Percentiles rank a stretch among this genome's conserved stretches.
Conservation (phyloP, 1,140 invertebrate genomes). For the Wiebesia pumilae region DNA sequence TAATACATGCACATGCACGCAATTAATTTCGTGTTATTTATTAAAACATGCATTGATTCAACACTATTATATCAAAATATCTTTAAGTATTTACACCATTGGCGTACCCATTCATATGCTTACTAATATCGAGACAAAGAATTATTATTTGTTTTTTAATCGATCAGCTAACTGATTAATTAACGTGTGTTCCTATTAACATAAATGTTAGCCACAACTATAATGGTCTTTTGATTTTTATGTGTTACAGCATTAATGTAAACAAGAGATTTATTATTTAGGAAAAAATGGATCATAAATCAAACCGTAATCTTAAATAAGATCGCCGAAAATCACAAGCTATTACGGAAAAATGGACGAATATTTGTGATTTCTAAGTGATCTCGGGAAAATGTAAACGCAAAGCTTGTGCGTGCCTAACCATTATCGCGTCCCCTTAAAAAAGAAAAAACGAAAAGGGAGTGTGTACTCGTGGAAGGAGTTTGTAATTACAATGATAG, state of each 20-base stretch:
- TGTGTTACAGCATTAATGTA: neutral
- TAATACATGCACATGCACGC: too few species aligned
- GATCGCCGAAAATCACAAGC: constrained; percentile 35
- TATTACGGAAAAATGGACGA: neutral
- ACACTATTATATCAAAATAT: too few species aligned
- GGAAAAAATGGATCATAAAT: constrained; percentile 22
- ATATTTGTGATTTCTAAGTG: constrained; percentile 18
- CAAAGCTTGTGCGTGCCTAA: constrained; percentile 42
- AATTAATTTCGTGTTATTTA: too few species aligned
- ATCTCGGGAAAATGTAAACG: constrained; percentile 46
- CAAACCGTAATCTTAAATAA: constrained; percentile 13
- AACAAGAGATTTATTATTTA: neutral
- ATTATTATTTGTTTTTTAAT: neutral
- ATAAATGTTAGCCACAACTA: neutral
- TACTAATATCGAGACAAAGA: neutral
- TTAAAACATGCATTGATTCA: too few species aligned
- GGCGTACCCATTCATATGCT: too few species aligned
- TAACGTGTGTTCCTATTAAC: neutral
- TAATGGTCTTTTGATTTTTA: neutral
- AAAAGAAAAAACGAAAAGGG: constrained; percentile 38
- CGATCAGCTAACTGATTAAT: neutral
- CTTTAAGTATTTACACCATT: too few species aligned
- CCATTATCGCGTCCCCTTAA: constrained; percentile 41
- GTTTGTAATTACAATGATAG: constrained; percentile 55
- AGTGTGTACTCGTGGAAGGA: constrained; percentile 38